Evolutionary conservation across 2,113 vertebrate species (phyloP).

Genomic region (Ramphastos sulfuratus): DNA sequence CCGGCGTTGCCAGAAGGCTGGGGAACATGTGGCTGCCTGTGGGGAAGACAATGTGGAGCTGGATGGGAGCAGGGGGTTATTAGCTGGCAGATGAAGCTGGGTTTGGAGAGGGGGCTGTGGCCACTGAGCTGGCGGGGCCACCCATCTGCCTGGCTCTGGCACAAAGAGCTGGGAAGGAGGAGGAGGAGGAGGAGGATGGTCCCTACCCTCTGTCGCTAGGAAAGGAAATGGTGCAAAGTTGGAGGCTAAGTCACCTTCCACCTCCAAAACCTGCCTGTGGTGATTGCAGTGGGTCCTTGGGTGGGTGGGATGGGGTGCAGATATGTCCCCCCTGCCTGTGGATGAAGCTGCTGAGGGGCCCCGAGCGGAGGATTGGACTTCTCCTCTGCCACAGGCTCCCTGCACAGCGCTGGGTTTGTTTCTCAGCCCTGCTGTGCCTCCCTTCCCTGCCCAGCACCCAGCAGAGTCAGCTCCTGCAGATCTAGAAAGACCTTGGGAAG

Average conservation of each 20-base stretch:
- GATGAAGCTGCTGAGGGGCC: background rate
- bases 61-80: constrained; percentile 1
- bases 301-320: too few relatives aligned
- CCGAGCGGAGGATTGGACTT: background rate
- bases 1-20: constrained; percentile 67
- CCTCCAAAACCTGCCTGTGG: background rate
- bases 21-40: background rate
- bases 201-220: background rate
- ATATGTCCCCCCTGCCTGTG: accelerated
- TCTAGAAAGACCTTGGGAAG: background rate
- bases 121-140: constrained; percentile 9
- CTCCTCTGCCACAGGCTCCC: background rate
- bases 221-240: background rate
- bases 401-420: background rate
- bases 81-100: constrained; percentile 56
- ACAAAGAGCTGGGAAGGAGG: background rate
- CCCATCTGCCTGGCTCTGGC: constrained; percentile 72
- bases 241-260: background rate
- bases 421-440: background rate
- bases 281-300: accelerated
- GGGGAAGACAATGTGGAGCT: constrained; percentile 43
- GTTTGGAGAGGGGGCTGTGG: background rate
- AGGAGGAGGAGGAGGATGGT: background rate
- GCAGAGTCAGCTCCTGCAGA: accelerated
- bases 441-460: background rate